These are phyloP conservation scores for Chlorops oryzae DNA, from an alignment of 1,140 invertebrate species.

Conservation along the genomic window DNA sequence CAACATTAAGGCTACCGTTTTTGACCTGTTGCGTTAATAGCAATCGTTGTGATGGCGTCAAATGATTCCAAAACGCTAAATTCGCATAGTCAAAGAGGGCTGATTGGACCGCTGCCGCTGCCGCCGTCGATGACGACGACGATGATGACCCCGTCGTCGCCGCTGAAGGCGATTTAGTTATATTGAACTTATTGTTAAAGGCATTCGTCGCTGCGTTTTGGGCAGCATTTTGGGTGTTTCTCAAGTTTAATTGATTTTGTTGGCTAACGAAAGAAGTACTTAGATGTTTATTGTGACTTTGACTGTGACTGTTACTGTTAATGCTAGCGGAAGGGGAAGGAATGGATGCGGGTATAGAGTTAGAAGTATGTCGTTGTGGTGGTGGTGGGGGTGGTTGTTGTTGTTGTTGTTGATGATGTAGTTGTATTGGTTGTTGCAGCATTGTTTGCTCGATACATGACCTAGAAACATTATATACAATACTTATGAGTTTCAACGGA, in stretches of 20 bases:
- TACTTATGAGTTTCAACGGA: constrained; percentile 23
- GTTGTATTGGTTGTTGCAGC: constrained; percentile 31
- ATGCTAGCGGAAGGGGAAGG: constrained; percentile 12
- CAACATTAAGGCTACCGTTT: constrained; percentile 8
- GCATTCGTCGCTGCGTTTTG: background rate
- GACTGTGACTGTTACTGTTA: constrained; percentile 23
- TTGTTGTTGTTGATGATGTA: constrained; percentile 30
- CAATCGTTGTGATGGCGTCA: constrained; percentile 33
- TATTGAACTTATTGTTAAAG: background rate
- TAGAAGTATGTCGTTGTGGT: background rate
- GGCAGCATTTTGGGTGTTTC: no score
- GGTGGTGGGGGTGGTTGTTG: constrained; percentile 7
- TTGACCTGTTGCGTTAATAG: constrained; percentile 41
- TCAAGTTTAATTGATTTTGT: constrained; percentile 38
- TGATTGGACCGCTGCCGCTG: background rate
- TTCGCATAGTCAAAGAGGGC: constrained; percentile 37
- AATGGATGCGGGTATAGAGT: constrained; percentile 1
- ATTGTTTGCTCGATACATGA: constrained; percentile 40
- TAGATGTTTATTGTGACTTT: constrained; percentile 30
- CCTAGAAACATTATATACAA: constrained; percentile 48
- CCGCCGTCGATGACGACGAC: constrained; percentile 23
- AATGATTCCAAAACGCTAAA: constrained; percentile 40
- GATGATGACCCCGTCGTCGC: background rate
- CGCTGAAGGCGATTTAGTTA: background rate
- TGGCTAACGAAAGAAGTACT: constrained; percentile 19